Percentiles rank a stretch among this genome's conserved stretches.
phyloP scores from a whole-genome alignment of 1,140 invertebrate genomes.

The Pachypeltis micranthus region DNA sequence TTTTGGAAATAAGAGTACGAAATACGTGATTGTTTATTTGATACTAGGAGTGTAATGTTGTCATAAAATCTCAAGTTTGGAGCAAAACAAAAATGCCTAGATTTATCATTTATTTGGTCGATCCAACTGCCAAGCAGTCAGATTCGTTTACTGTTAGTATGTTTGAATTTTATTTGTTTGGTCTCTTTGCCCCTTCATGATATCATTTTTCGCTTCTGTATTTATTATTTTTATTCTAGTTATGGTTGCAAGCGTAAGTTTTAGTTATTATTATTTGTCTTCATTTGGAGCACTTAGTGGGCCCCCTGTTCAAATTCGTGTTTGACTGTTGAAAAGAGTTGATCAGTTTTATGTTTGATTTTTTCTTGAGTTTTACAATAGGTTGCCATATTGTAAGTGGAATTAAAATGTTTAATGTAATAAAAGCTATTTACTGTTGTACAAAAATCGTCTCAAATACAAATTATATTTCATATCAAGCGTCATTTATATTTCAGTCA shows the following conservation, averaged over 20 bases:
- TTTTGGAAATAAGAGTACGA: too few species aligned
- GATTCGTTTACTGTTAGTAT: neutral
- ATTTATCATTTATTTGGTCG: neutral
- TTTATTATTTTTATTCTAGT: too few species aligned
- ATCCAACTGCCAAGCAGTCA: slow-evolving; percentile 9
- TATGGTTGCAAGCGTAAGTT: too few species aligned
- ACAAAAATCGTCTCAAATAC: slow-evolving; percentile 2
- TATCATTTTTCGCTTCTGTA: neutral
- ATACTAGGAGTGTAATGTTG: too few species aligned
- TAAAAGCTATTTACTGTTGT: slow-evolving; percentile 1
- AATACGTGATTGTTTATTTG: neutral
- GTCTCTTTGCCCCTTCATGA: neutral
- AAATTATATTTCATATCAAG: slow-evolving; percentile 10
- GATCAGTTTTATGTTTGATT: neutral
- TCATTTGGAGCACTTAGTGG: neutral
- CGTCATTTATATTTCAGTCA: too few species aligned
- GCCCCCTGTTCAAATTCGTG: neutral
- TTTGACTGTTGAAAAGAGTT: neutral
- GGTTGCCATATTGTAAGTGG: neutral
- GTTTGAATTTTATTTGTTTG: neutral
- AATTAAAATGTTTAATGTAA: neutral
- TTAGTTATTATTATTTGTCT: neutral
- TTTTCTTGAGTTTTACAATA: slow-evolving; percentile 14
- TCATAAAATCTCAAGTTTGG: slow-evolving; percentile 1
- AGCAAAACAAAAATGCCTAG: slow-evolving; percentile 13